phyloP scores from a whole-genome alignment of 2,113 vertebrate genomes.

The Ameiurus melas region DNA sequence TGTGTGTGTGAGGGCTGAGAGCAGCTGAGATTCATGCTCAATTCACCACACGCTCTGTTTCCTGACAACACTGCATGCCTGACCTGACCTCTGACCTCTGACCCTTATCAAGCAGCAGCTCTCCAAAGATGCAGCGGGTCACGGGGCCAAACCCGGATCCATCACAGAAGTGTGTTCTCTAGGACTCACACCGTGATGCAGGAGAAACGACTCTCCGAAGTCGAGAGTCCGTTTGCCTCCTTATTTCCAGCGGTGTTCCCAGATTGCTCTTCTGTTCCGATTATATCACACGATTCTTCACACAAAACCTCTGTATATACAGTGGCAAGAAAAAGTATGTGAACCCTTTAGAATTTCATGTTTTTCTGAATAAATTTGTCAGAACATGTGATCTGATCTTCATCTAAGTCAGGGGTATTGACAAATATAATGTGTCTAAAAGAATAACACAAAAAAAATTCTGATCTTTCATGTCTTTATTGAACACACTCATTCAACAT shows the following conservation, averaged over 20 bases:
- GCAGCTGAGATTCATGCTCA: conserved; percentile 13
- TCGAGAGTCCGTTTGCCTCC: neutral
- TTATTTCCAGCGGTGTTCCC: neutral
- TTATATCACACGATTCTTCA: neutral
- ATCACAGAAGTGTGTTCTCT: neutral
- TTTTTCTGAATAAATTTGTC: no score
- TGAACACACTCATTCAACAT: no score
- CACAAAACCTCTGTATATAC: no score
- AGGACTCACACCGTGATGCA: neutral
- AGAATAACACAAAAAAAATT: no score
- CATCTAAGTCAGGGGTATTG: no score
- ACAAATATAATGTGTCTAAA: no score
- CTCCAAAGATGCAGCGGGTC: neutral
- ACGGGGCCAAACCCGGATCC: neutral
- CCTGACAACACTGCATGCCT: conserved; percentile 12
- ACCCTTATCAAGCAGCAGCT: conserved; percentile 5
- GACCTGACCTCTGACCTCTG: conserved; percentile 18
- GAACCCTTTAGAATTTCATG: no score
- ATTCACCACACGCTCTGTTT: conserved; percentile 2
- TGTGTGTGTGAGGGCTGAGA: conserved; percentile 4
- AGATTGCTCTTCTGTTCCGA: neutral
- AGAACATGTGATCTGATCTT: no score
- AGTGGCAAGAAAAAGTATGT: no score
- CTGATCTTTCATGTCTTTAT: no score
- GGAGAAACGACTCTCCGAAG: neutral